Conservation (phyloP, 2,888 invertebrate genomes). For the Ormyrus labotus region DNA sequence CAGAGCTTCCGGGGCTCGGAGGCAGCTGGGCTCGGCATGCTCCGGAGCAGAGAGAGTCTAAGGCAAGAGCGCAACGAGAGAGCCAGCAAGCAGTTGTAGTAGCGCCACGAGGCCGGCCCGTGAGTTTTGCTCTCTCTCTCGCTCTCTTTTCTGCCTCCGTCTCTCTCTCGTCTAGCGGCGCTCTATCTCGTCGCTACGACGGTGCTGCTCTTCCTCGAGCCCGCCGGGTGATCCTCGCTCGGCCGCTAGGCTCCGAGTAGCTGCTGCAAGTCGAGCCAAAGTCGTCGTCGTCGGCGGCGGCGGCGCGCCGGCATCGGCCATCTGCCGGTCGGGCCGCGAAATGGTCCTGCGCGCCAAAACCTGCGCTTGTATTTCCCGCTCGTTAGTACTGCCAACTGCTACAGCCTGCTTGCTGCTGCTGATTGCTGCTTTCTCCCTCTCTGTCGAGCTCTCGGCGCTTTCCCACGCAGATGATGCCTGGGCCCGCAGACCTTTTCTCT, state of each 20-base stretch:
- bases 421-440: constrained; percentile 64
- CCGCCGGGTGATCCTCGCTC: constrained; percentile 9
- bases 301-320: constrained; percentile 69
- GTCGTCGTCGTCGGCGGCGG: constrained; percentile 74
- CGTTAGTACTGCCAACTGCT: constrained; percentile 64
- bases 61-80: too few relatives aligned
- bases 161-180: constrained; percentile 31
- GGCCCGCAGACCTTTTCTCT: neutral
- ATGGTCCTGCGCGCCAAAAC: constrained; percentile 73
- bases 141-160: constrained; percentile 63
- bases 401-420: neutral
- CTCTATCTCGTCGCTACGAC: too few relatives aligned
- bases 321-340: constrained; percentile 70
- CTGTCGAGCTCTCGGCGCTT: constrained; percentile 42
- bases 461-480: constrained; percentile 11
- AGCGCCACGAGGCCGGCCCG: constrained; percentile 71
- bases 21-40: constrained; percentile 60
- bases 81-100: constrained; percentile 13
- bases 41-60: neutral
- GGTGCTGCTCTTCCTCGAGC: constrained; percentile 64
- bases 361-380: constrained; percentile 67
- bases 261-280: neutral
- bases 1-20: constrained; percentile 6
- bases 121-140: constrained; percentile 52
- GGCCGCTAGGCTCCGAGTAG: constrained; percentile 2